phyloP scores from a whole-genome alignment of 2,797 vertebrate genomes.

The Uromys caudimaculatus region DNA sequence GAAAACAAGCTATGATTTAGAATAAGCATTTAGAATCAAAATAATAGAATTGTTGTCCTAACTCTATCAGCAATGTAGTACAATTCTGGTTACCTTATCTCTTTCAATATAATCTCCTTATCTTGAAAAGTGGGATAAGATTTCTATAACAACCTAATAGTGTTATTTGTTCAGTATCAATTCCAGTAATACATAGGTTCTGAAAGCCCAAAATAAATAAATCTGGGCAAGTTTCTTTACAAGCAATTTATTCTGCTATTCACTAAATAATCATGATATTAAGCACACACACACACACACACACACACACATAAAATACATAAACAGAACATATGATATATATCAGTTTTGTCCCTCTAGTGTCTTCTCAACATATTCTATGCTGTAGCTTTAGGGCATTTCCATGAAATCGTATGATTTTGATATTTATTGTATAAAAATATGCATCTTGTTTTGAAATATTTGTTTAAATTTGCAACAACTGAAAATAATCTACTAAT shows the following conservation, averaged over 20 bases:
- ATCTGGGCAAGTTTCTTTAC: not conserved
- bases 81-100: not conserved
- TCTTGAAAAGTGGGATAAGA: constrained; percentile 40
- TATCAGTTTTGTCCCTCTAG: not conserved
- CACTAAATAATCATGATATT: not conserved
- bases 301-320: too few species aligned
- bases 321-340: not conserved
- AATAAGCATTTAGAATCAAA: not conserved
- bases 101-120: not conserved
- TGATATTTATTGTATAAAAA: not conserved
- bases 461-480: constrained; percentile 20
- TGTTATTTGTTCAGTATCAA: constrained; percentile 26
- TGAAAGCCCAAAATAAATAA: not conserved
- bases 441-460: constrained; percentile 4
- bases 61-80: not conserved
- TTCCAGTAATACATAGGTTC: not conserved
- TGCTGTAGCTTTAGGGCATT: not conserved
- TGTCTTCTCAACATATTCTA: not conserved
- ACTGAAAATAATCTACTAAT: not conserved
- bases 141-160: not conserved
- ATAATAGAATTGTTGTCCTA: not conserved
- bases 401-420: not conserved
- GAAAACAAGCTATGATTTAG: not conserved
- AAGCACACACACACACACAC: not conserved
- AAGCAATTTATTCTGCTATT: constrained; percentile 49